Conservation (phyloP, 2,113 vertebrate species). For the Nothobranchius furzeri region DNA sequence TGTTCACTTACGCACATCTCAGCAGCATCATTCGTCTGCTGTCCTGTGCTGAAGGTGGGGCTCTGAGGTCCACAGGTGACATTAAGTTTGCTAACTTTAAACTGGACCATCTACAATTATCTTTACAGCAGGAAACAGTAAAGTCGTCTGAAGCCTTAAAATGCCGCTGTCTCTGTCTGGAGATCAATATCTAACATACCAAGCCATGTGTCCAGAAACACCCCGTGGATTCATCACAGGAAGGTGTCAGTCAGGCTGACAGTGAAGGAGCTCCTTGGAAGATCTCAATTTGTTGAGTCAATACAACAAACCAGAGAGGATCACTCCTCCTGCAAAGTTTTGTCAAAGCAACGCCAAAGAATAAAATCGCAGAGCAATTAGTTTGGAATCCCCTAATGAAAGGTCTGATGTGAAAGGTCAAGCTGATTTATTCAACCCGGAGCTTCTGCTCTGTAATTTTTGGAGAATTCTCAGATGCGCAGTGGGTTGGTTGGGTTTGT, state of each 20-base stretch:
- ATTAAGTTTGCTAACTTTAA: conserved; percentile 49
- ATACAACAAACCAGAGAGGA: neutral
- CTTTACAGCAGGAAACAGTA: conserved; percentile 72
- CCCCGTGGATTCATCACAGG: neutral
- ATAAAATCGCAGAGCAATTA: conserved; percentile 69
- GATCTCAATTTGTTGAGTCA: conserved; percentile 43
- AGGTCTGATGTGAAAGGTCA: conserved; percentile 68
- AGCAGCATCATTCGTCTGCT: neutral
- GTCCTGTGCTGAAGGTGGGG: conserved; percentile 1
- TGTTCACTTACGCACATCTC: conserved; percentile 5
- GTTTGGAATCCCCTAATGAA: conserved; percentile 71
- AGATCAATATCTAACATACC: conserved; percentile 40
- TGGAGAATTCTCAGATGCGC: conserved; percentile 65
- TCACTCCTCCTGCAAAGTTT: conserved; percentile 13
- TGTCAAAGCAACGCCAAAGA: conserved; percentile 43
- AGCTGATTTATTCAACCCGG: conserved; percentile 67
- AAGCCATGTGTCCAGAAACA: neutral
- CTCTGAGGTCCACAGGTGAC: conserved; percentile 31
- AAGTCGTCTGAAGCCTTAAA: neutral
- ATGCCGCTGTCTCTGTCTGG: conserved; percentile 20
- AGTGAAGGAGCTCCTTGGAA: conserved; percentile 9
- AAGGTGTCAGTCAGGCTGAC: conserved; percentile 15
- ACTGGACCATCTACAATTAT: conserved; percentile 63
- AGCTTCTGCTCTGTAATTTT: conserved; percentile 71
- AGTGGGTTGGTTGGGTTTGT: neutral